Evolutionary conservation across 1,140 invertebrate species (phyloP).

Genomic region (Drosophila lacteicornis): DNA sequence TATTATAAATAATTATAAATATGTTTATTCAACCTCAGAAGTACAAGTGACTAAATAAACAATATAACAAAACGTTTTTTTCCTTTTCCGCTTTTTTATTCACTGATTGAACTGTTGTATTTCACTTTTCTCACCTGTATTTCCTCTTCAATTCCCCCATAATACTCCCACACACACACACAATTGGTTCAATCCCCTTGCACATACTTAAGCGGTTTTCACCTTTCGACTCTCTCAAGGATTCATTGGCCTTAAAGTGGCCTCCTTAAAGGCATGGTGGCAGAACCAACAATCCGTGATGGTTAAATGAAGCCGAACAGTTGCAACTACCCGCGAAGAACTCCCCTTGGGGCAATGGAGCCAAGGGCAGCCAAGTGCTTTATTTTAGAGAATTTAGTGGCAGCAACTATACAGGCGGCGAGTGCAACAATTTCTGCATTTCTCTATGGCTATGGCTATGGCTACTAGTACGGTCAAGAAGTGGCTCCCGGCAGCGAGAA

Average conservation of each 20-base stretch:
- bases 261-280: conserved; percentile 26
- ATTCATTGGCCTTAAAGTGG: conserved; percentile 38
- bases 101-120: neutral
- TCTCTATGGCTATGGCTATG: neutral
- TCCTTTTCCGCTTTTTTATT: neutral
- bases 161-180: neutral
- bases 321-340: conserved; percentile 18
- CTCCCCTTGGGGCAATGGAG: conserved; percentile 21
- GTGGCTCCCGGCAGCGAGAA: conserved; percentile 24
- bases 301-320: conserved; percentile 58
- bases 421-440: conserved; percentile 61
- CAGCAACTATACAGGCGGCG: conserved; percentile 30
- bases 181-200: conserved; percentile 14
- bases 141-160: conserved; percentile 5
- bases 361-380: conserved; percentile 40
- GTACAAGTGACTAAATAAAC: neutral
- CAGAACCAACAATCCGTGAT: conserved; percentile 27
- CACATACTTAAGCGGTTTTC: conserved; percentile 23
- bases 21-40: too few relatives aligned
- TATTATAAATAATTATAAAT: too few relatives aligned
- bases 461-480: conserved; percentile 29
- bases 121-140: neutral
- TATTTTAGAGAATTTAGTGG: conserved; percentile 70
- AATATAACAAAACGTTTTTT: neutral
- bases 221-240: conserved; percentile 8